These are phyloP conservation scores for Aethes cnicana DNA, from an alignment of 2,888 invertebrate genomes.

Conservation along the genomic window DNA sequence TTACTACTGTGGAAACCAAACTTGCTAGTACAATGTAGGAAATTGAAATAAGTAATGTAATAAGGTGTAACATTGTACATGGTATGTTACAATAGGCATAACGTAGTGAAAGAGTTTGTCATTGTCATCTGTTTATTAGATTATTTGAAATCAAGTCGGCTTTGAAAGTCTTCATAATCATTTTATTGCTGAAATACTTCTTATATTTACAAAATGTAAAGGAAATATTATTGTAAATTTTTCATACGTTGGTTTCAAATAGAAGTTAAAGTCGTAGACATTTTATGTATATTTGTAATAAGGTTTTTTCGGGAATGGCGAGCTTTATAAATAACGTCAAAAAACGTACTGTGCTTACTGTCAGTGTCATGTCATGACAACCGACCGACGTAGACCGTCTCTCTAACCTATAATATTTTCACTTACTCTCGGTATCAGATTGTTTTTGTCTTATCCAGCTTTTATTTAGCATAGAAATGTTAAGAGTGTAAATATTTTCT, in stretches of 20 bases:
- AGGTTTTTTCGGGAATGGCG: slow-evolving; percentile 1
- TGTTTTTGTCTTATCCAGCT: slow-evolving; percentile 33
- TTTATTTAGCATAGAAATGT: slow-evolving; percentile 33
- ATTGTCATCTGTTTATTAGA: too few species aligned
- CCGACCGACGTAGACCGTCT: slow-evolving; percentile 19
- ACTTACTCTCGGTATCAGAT: slow-evolving; percentile 11
- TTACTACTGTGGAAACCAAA: neutral
- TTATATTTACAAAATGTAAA: too few species aligned
- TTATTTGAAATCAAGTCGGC: too few species aligned
- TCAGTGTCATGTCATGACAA: slow-evolving; percentile 20
- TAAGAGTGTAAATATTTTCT: slow-evolving; percentile 8
- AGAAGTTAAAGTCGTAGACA: too few species aligned
- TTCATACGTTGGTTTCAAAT: too few species aligned
- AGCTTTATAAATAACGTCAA: slow-evolving; percentile 7
- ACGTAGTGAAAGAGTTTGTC: too few species aligned
- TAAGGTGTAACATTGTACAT: too few species aligned
- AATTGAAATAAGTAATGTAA: neutral
- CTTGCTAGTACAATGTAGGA: neutral
- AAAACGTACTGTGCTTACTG: neutral
- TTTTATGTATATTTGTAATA: too few species aligned
- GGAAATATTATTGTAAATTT: too few species aligned
- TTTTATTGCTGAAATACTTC: too few species aligned
- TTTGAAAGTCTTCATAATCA: too few species aligned
- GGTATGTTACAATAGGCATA: too few species aligned
- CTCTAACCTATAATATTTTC: slow-evolving; percentile 21